Base-by-base conservation (phyloP, 2,797 vertebrate genomes). In the Gymnocypris eckloni region DNA sequence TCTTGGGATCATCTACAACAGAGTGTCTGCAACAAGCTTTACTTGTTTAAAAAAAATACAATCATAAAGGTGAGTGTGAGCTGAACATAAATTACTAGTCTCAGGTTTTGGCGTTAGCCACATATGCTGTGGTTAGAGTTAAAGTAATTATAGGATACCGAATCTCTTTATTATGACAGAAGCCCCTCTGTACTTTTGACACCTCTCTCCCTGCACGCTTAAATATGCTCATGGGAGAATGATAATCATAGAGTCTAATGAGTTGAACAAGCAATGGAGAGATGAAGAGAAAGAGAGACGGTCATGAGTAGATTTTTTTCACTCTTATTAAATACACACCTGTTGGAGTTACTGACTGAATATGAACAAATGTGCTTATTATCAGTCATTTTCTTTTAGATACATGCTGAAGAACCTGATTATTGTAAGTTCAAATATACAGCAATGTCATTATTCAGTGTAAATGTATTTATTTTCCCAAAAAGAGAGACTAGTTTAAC, bases 1-100 rank as follows among this genome's bases (percentile, higher is more conserved):
- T 97, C 97, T 18, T 99, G 97, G 98, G 95, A 95, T 64, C 97
- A 98, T 92, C 94, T 99, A 13, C 96, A 96, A 90, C 96, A 96
- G 90, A 94, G 94, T 87, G 93, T 99, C 90, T 94, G 98, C 90
- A 95, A 93, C 90, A 97, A 96, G 89, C 94, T 97, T 89, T 94
- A 92, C 89, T 95, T 28, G 6, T 82, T 72, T 41, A 0, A 82
- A 16, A 82, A 82, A 71, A 82, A 54, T 54, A 4, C 5, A 1
- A 28, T 82, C 9, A 25, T 82, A 18, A 72, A 82, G 67, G 80
- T 82, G n/a, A 70, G 80, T 59, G 45, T 69, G 67, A 81, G 56
- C 13, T 45, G n/a, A 59, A 39, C 20, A 56, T 78, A 15, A 6
- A 77, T 77, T 76, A 56, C 3, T 33, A 64, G 12, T 64, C 12